Base-by-base conservation (phyloP, 2,888 invertebrate species). In the Xanthorhoe designata region DNA sequence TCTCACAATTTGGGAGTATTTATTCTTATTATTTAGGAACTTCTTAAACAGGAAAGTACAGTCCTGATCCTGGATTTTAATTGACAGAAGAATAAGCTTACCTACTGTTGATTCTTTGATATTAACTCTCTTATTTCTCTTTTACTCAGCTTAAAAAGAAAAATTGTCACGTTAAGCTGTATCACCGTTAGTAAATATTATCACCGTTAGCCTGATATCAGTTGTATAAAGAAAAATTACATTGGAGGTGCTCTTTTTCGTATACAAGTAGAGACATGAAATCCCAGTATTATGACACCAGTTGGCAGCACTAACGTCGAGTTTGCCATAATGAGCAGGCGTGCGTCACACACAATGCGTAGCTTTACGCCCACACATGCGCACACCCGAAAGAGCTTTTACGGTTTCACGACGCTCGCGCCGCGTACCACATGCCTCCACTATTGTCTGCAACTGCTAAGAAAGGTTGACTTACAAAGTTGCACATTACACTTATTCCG, bases 371-470 rank as follows among this genome's bases (percentile, higher is more conserved):
- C 66, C 75, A 68, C 76, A 78, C 78, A 76, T 77, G 78, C 76
- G 75, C 74, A 70, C 70, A 74, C 76, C 74, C 68, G 73, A 68
- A n/a, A 76, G 79, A 89, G 86, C 91, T 92, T 92, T 88, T 92
- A 91, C 88, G 91, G 92, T 90, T 92, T 91, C 92, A 38, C 75
- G 77, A 71, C 71, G 75, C 68, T 76, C 75, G 53, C 84, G 86
- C 84, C 81, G 86, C 84, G 81, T 82, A 82, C 91, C 92, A 91
- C 84, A 89, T 91, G 91, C 87, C 88, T 85, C 61, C 78, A 80
- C 83, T 78, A 83, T 81, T 75, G 74, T 70, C 58, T 66, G 55
- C 66, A 61, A 66, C 57, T 66, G 55, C 42, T 42, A 32, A 51
- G 55, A 18, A 58, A 64, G 53, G 57, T 51, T 47, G 49, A 53